phyloP scores from a whole-genome alignment of 2,888 invertebrate species.

The Patella depressa region DNA sequence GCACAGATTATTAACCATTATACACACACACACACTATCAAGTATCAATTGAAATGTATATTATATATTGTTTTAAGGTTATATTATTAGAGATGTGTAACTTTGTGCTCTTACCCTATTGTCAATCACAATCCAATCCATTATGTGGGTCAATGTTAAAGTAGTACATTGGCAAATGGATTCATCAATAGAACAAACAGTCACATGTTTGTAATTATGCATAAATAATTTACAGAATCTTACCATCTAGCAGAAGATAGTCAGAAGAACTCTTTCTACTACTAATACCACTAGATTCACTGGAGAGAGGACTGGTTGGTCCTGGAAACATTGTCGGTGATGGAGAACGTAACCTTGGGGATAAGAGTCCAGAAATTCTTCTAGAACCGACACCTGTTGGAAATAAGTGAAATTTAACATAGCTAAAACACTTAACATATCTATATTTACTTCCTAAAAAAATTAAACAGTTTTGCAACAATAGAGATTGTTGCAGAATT shows the following conservation, averaged over 20 bases:
- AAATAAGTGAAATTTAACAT: neutral
- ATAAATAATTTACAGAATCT: slow-evolving; percentile 24
- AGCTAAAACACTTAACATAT: neutral
- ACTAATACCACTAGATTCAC: slow-evolving; percentile 92
- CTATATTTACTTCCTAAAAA: neutral
- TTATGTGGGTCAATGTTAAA: no score
- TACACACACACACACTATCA: no score
- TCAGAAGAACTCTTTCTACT: slow-evolving; percentile 91
- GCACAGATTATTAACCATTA: no score
- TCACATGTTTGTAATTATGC: no score
- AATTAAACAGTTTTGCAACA: neutral
- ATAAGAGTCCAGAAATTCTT: slow-evolving; percentile 52
- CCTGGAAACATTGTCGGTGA: slow-evolving; percentile 55
- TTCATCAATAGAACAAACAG: no score
- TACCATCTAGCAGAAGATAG: slow-evolving; percentile 68
- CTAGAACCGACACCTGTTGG: slow-evolving; percentile 40
- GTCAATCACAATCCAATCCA: no score
- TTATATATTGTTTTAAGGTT: no score
- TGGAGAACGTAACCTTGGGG: slow-evolving; percentile 58
- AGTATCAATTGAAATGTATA: no score
- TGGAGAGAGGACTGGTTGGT: slow-evolving; percentile 60
- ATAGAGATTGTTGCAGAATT: neutral
- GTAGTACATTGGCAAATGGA: no score
- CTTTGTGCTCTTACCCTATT: no score
- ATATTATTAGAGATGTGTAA: no score